Base-by-base conservation (phyloP, 2,888 invertebrate species). In the Lobophora halterata region DNA sequence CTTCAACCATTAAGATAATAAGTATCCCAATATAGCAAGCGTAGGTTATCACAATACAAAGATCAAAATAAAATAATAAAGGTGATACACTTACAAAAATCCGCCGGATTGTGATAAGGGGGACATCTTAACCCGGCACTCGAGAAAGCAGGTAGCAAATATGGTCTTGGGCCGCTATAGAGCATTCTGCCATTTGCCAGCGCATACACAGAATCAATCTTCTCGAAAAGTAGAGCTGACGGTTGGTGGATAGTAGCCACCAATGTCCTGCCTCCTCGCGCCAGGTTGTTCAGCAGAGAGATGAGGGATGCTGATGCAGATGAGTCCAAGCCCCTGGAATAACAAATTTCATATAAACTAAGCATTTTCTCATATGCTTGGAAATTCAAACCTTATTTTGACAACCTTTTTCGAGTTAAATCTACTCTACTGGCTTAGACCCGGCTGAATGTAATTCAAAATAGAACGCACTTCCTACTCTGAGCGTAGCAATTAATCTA, bases 201-300 rank as follows among this genome's bases (percentile, higher is more conserved):
- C 33, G 96, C 93, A 73, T 97, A 97, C 3, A 98, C 88, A 55
- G 94, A 91, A 71, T 97, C 97, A 59, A 98, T 97, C 91, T 95
- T 96, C 79, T 97, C 96, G 67, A 98, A 97, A 28, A 97, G 88
- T 51, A 96, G 88, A 0, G 97, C 97, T 49, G 96, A 96, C 0
- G 98, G 97, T 72, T 97, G 97, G 73, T 98, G 97, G 49, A 98
- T 96, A 9, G 97, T 97, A 52, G 97, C 97, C 28, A 97, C 90
- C 3, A 98, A 91, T 0, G 97, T 97, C 27, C 97, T 90, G 1
- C 96, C 97, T 51, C 95, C 96, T 27, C 91, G 89, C 0, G 97
- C 96, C 31, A 97, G 82, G 43, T 91, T 90, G 73, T 94, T 95
- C 42, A 97, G 85, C 14, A 97, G 79, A 0, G 91, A 86, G 29